These are phyloP conservation scores for Caenorhabditis sp. DNA, from an alignment of 2,888 invertebrate genomes.

Conservation along the genomic window DNA sequence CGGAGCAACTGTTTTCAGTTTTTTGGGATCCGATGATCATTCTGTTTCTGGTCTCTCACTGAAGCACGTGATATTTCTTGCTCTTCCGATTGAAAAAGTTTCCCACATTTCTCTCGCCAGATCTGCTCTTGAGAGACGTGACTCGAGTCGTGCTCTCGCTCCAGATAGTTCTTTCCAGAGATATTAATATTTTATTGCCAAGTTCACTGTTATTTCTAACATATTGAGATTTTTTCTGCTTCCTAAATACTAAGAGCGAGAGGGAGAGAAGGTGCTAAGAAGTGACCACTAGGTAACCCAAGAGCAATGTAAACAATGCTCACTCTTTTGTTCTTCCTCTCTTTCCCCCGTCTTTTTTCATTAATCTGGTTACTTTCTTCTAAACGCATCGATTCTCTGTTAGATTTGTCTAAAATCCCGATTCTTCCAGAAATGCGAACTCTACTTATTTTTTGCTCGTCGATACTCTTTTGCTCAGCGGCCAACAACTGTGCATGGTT, in stretches of 20 bases:
- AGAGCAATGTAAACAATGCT: conserved; percentile 47
- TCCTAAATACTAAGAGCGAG: background rate
- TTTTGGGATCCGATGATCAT: conserved; percentile 24
- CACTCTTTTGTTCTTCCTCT: conserved; percentile 13
- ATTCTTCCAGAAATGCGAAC: conserved; percentile 25
- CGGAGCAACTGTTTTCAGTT: conserved; percentile 32
- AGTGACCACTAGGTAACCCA: conserved; percentile 55
- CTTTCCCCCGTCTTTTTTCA: background rate
- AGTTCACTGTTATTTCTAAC: too few relatives aligned
- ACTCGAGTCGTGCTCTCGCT: background rate
- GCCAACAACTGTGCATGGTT: conserved; percentile 80
- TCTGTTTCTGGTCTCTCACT: conserved; percentile 3
- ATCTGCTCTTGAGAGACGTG: conserved; percentile 16
- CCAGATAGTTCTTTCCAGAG: background rate
- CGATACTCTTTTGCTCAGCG: conserved; percentile 41
- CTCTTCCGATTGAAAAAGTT: conserved; percentile 30
- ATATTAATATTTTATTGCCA: too few relatives aligned
- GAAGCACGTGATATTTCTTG: conserved; percentile 23
- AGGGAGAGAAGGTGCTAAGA: conserved; percentile 28
- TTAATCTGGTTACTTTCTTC: background rate
- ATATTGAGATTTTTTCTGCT: too few relatives aligned
- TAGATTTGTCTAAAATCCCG: background rate
- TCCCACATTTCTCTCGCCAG: conserved; percentile 3
- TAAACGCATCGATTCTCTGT: background rate
- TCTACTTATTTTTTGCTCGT: conserved; percentile 25